Conservation (phyloP, 2,113 vertebrate genomes). For the Ia io region DNA sequence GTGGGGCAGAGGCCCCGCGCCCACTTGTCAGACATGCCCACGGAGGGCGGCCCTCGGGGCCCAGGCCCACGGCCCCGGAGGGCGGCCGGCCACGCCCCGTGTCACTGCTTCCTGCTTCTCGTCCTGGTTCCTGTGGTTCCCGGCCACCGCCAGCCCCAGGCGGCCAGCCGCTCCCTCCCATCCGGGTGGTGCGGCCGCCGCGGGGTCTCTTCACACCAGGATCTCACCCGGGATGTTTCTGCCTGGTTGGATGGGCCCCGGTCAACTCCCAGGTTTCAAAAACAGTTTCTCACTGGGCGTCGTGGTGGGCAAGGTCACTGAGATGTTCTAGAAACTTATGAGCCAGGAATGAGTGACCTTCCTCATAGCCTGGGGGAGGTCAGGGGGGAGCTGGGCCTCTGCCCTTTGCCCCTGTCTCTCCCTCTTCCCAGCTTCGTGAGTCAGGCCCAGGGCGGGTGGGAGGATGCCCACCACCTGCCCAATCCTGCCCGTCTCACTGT, state of each 20-base stretch:
- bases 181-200: accelerated
- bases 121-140: background rate
- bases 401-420: background rate
- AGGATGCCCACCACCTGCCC: background rate
- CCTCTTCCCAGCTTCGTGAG: background rate
- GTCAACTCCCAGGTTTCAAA: slow-evolving; percentile 17
- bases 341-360: background rate
- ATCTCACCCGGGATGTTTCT: background rate
- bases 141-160: background rate
- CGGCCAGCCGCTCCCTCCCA: background rate
- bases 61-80: background rate
- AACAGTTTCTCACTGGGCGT: slow-evolving; percentile 18
- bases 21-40: background rate
- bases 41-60: slow-evolving; percentile 8
- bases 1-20: background rate
- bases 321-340: slow-evolving; percentile 39
- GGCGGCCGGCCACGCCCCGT: background rate
- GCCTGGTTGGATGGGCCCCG: background rate
- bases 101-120: slow-evolving; percentile 39
- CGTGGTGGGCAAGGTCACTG: background rate
- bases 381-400: background rate
- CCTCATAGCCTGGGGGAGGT: background rate
- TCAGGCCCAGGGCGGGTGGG: background rate
- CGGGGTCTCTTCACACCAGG: background rate
- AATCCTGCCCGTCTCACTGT: slow-evolving; percentile 72